These are phyloP conservation scores for Lutraria lutraria DNA, from an alignment of 2,888 invertebrate species.

Conservation along the genomic window DNA sequence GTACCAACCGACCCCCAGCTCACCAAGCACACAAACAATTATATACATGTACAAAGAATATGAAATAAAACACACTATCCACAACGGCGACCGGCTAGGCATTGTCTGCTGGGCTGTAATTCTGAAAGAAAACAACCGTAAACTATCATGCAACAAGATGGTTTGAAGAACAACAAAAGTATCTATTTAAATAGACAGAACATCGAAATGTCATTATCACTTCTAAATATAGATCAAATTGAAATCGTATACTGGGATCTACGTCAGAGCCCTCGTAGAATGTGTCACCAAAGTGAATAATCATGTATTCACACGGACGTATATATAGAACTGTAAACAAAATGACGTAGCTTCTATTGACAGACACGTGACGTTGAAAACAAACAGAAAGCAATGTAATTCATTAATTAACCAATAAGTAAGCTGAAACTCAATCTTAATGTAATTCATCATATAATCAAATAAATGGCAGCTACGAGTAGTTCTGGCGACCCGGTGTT, in stretches of 20 bases:
- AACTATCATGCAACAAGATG: background rate
- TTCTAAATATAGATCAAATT: background rate
- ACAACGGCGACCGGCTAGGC: too few species aligned
- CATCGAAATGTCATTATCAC: background rate
- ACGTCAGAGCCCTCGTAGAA: background rate
- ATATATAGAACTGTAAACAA: background rate
- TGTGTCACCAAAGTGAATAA: background rate
- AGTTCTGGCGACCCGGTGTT: background rate
- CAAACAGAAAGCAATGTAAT: background rate
- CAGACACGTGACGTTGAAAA: background rate
- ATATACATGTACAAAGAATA: background rate
- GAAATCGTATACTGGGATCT: background rate
- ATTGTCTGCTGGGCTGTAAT: too few species aligned
- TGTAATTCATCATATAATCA: background rate
- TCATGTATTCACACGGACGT: background rate
- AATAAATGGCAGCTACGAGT: too few species aligned
- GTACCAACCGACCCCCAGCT: too few species aligned
- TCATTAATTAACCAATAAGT: conserved; percentile 16
- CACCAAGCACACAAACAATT: background rate
- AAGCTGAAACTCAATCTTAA: background rate
- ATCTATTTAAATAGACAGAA: background rate
- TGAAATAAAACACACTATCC: background rate
- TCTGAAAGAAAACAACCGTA: too few species aligned
- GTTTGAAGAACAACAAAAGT: background rate
- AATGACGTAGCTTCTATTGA: background rate